Evolutionary conservation across 2,888 invertebrate genomes (phyloP).

Genomic region (Syrista parreyssii): DNA sequence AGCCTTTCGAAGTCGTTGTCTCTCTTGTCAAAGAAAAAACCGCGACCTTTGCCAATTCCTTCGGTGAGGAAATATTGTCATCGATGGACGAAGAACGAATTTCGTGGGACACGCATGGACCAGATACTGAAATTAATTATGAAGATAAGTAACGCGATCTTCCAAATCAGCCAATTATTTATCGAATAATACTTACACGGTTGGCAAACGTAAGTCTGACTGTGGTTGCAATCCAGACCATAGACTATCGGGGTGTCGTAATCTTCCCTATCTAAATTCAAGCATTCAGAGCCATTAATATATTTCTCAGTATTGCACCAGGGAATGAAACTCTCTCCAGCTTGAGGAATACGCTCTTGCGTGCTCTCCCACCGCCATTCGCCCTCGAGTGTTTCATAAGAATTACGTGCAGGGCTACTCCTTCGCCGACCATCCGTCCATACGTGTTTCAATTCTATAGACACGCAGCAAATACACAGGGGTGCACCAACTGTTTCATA

Average conservation of each 20-base stretch:
- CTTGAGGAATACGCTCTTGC: constrained; percentile 18
- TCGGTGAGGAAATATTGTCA: background rate
- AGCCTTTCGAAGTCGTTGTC: background rate
- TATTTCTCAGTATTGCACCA: constrained; percentile 32
- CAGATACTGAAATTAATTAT: background rate
- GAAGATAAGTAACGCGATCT: background rate
- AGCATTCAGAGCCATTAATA: constrained; percentile 26
- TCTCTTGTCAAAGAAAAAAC: background rate
- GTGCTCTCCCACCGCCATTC: constrained; percentile 32
- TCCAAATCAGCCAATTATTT: background rate
- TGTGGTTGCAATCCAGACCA: constrained; percentile 34
- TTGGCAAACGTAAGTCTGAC: constrained; percentile 39
- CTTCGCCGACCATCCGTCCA: constrained; percentile 31
- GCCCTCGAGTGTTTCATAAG: background rate
- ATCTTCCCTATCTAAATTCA: constrained; percentile 43
- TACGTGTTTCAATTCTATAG: constrained; percentile 33
- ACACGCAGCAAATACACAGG: background rate
- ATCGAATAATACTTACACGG: constrained; percentile 29
- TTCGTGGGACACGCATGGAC: background rate
- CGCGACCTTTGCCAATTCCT: too few relatives aligned
- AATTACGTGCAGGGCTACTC: background rate
- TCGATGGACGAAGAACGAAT: background rate
- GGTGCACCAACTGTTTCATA: background rate
- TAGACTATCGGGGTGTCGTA: constrained; percentile 36
- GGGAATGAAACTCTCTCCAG: constrained; percentile 28